phyloP scores from a whole-genome alignment of 2,888 invertebrate genomes.

The Axea sp. region DNA sequence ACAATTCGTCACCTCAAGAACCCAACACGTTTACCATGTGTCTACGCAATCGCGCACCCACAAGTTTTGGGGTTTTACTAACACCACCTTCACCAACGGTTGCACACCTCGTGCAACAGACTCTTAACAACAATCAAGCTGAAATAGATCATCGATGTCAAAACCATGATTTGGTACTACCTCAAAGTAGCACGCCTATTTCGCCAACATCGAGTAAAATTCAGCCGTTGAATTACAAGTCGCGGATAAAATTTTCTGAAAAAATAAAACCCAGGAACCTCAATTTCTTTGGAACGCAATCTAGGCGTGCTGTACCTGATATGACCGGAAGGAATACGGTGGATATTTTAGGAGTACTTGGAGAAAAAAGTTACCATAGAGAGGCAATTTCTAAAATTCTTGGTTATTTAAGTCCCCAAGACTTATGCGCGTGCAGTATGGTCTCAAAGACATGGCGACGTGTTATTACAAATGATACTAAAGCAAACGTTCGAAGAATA shows the following conservation, averaged over 20 bases:
- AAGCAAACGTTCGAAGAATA: constrained; percentile 72
- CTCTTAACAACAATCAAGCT: constrained; percentile 18
- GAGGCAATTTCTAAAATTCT: constrained; percentile 76
- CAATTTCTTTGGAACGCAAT: constrained; percentile 67
- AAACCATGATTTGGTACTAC: neutral
- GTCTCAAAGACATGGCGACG: constrained; percentile 78
- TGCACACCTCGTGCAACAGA: constrained; percentile 40
- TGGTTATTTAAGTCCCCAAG: constrained; percentile 73
- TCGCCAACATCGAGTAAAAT: constrained; percentile 44
- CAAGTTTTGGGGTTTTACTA: constrained; percentile 13
- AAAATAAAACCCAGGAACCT: constrained; percentile 71
- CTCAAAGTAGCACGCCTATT: constrained; percentile 32
- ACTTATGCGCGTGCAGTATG: constrained; percentile 75
- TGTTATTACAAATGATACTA: constrained; percentile 71
- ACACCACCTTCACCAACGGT: constrained; percentile 56
- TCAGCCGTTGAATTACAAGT: no score
- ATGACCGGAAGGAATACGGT: constrained; percentile 70
- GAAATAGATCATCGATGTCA: constrained; percentile 9
- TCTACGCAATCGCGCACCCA: constrained; percentile 12
- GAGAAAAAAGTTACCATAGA: constrained; percentile 75
- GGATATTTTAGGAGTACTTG: constrained; percentile 75
- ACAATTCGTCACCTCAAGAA: neutral
- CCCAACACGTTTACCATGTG: constrained; percentile 26
- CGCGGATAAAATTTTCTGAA: no score
- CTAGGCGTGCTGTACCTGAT: constrained; percentile 67